Percentiles rank a stretch among this genome's conserved stretches.
These are phyloP conservation scores for Hanleya hanleyi DNA, from an alignment of 2,888 invertebrate species.

Conservation along the genomic window DNA sequence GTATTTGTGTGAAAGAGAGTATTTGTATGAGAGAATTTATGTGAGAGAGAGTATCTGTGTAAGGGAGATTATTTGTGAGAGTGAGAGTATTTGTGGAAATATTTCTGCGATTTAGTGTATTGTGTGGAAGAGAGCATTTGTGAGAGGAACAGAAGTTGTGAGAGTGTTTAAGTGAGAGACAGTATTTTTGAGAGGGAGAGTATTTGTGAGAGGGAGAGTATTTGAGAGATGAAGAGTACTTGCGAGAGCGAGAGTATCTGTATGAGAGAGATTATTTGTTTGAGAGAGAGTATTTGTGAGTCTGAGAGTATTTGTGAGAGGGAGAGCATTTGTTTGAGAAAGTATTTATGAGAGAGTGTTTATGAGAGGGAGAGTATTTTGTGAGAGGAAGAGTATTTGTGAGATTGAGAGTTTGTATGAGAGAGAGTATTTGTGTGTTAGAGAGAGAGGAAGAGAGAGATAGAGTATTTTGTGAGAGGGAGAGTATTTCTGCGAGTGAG, in stretches of 20 bases:
- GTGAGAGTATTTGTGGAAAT: too few species aligned
- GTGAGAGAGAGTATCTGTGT: too few species aligned
- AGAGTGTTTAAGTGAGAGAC: too few species aligned
- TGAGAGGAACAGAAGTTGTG: too few species aligned
- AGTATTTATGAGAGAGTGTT: background rate
- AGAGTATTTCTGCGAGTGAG: background rate
- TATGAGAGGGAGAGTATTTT: background rate
- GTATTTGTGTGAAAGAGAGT: background rate
- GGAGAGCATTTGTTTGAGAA: background rate
- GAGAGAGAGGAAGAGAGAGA: too few species aligned
- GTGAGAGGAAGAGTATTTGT: background rate
- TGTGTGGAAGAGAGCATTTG: too few species aligned
- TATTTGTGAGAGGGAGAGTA: background rate
- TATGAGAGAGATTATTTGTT: background rate
- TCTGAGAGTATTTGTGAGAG: background rate
- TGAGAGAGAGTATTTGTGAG: background rate
- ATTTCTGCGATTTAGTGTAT: too few species aligned
- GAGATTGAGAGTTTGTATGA: background rate
- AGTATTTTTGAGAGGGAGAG: too few species aligned
- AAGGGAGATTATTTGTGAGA: too few species aligned
- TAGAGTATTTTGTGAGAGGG: background rate
- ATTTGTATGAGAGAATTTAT: too few species aligned
- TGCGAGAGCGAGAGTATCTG: background rate
- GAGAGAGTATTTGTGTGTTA: background rate
- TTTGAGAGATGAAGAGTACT: background rate